A percentile compares a stretch with the other conserved stretches of the same genome.
Conservation (phyloP, 2,113 vertebrate genomes). For the Nymphicus hollandicus region DNA sequence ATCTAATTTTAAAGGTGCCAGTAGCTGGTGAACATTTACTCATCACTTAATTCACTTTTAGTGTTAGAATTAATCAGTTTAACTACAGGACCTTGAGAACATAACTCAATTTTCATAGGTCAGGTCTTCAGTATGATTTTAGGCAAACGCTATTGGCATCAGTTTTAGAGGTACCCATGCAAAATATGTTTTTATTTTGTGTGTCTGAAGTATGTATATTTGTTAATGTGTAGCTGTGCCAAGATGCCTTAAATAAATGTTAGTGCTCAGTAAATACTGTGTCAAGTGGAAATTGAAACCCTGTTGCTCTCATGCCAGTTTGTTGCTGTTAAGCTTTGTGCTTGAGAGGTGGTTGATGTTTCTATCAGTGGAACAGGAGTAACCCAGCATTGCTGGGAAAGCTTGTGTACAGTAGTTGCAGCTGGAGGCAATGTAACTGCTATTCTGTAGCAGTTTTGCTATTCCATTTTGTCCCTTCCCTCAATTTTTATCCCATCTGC, state of each 20-base stretch:
- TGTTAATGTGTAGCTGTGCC: neutral
- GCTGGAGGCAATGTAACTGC: neutral
- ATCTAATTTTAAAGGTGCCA: neutral
- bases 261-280: neutral
- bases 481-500: neutral
- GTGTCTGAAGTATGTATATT: neutral
- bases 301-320: neutral
- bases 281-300: neutral
- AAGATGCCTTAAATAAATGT: neutral
- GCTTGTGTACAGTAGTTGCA: neutral
- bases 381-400: neutral
- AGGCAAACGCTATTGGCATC: neutral
- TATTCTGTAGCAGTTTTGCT: neutral
- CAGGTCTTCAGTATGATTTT: neutral
- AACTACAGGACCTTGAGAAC: neutral
- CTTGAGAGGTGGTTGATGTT: neutral
- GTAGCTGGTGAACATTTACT: neutral
- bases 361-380: neutral
- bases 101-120: neutral
- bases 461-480: neutral
- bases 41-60: neutral
- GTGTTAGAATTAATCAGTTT: neutral
- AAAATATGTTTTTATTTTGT: neutral
- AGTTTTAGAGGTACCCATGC: neutral
- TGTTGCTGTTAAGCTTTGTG: neutral